Percentiles rank a stretch among this genome's conserved stretches.
Evolutionary conservation across 92 coral and sea anemone genomes (phyloP).

Genomic region (Phenganax stokvisi): DNA sequence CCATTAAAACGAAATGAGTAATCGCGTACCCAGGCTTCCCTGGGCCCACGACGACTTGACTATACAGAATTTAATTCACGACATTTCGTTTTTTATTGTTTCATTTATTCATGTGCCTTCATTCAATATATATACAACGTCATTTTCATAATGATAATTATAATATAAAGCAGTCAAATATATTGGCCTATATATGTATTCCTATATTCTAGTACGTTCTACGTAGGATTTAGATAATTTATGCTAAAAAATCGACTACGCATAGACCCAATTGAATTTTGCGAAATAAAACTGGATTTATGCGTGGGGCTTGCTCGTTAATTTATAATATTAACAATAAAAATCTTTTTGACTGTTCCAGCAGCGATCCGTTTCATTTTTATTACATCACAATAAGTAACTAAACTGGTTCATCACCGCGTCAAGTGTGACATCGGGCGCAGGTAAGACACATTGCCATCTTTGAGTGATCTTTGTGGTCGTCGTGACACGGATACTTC

Average conservation of each 20-base stretch:
- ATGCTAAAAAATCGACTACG: neutral
- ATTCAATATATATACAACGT: neutral
- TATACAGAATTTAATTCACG: no score
- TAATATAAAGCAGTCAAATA: neutral
- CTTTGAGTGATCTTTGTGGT: conserved; percentile 77
- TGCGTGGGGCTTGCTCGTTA: neutral
- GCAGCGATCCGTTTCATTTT: conserved; percentile 8
- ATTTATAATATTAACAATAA: neutral
- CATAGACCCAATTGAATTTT: neutral
- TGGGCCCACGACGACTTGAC: no score
- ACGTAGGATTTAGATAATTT: neutral
- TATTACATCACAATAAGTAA: conserved; percentile 40
- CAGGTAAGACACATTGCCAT: conserved; percentile 97
- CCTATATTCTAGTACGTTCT: neutral
- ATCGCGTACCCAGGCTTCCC: no score
- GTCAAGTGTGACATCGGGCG: conserved; percentile 85
- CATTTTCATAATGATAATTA: neutral
- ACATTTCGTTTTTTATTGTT: no score
- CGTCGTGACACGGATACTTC: conserved; percentile 59
- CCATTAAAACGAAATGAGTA: no score
- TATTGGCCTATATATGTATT: conserved; percentile 1
- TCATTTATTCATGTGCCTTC: neutral
- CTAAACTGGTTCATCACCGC: conserved; percentile 68
- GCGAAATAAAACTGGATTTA: neutral
- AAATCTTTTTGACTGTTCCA: neutral